phyloP scores from a whole-genome alignment of 2,797 vertebrate genomes.

The Tamandua tetradactyla region DNA sequence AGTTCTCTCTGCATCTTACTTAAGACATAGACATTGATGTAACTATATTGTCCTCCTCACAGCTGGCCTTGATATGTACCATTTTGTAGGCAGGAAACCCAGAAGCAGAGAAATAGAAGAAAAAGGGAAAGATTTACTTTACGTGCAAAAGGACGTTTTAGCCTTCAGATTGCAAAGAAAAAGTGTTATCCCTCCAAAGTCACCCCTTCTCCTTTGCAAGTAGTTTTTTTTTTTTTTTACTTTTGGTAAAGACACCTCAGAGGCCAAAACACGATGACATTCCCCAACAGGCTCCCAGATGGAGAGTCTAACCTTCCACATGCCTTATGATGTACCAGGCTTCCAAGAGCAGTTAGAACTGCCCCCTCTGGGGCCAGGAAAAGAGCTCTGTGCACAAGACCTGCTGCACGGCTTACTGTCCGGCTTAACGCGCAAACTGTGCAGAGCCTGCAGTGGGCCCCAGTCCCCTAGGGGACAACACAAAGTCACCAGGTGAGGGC shows the following conservation, averaged over 20 bases:
- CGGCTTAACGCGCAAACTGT: neutral
- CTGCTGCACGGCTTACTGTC: slow-evolving; percentile 18
- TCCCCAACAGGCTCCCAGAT: slow-evolving; percentile 71
- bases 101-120: neutral
- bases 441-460: neutral
- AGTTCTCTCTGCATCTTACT: neutral
- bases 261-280: slow-evolving; percentile 42
- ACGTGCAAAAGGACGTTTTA: neutral
- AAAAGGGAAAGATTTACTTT: neutral
- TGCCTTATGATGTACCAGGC: slow-evolving; percentile 60
- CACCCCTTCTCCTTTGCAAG: neutral
- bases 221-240: neutral
- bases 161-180: neutral
- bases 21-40: accelerated
- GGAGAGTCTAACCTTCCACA: slow-evolving; percentile 77
- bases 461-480: accelerated
- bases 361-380: slow-evolving; percentile 58
- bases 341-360: slow-evolving; percentile 63
- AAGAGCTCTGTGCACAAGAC: neutral
- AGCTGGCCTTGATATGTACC: accelerated
- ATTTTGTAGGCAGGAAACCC: neutral
- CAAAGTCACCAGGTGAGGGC: neutral
- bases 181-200: neutral
- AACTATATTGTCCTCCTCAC: neutral
- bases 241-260: slow-evolving; percentile 54